Evolutionary conservation across 92 coral and sea anemone species (phyloP), one percentile per base, ranked within the genome.

Genomic region (Porites evermanni): DNA sequence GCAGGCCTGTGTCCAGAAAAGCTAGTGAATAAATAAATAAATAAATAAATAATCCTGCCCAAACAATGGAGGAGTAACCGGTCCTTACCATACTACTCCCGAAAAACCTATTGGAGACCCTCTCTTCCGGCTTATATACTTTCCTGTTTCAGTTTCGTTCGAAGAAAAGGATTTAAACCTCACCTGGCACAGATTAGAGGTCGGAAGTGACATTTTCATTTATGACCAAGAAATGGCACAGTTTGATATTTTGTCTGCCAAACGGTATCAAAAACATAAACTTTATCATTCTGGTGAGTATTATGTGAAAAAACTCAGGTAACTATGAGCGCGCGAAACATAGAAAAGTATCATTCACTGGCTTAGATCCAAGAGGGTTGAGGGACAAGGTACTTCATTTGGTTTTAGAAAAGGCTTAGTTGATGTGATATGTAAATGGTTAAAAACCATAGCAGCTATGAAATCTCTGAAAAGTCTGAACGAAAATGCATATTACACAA

Each of bases 141-240:
- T 54, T 12, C 54, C 50, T 81, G 18, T 67, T 65, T 17, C 72
- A 97, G 99, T 93, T 89, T 95, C 99, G 10, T 95, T 93, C 52
- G 99, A 97, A 72, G 87, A 89, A 60, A 91, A 88, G 32, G 99
- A 97, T 18, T 72, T 97, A 19, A 80, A 81, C 11, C 94, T 95
- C 74, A 84, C 84, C 4, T 97, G 99, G 99, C 47, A 38, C 47
- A 91, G 89, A 10, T 79, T 67, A 29, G 65, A 87, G 38, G 20
- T 89, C 29, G 95, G 95, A 53, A 89, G 86, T 13, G 91, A 92
- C 3, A 97, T 97, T 44, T 77, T 32, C 74, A 97, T 97, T 76
- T 97, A 95, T 61, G 99, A 97, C 83, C 80, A 85, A 8, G 99
- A 97, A 79, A 97, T 97, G 99, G 99, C 99, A 18, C 99, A 97